Percentiles rank a stretch among this genome's conserved stretches.
Evolutionary conservation across 1,140 invertebrate genomes (phyloP).

Genomic region (Asbolus verrucosus): DNA sequence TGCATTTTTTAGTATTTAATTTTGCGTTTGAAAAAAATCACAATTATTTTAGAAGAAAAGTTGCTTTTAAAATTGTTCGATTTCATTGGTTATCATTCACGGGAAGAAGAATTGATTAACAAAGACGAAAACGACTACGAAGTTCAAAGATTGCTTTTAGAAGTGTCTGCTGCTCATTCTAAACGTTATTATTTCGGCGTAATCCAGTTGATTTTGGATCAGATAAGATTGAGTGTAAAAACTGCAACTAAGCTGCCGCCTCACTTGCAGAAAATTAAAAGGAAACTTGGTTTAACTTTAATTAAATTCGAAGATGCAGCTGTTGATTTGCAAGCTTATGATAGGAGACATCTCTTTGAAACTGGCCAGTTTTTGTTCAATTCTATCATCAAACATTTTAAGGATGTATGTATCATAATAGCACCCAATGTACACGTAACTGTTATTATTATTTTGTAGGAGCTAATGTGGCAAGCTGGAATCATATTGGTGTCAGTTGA

Average conservation of each 20-base stretch:
- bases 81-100: slow-evolving; percentile 76
- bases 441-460: slow-evolving; percentile 69
- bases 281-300: slow-evolving; percentile 86
- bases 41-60: slow-evolving; percentile 87
- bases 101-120: slow-evolving; percentile 66
- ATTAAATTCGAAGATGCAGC: slow-evolving; percentile 97
- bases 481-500: slow-evolving; percentile 96
- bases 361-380: slow-evolving; percentile 84
- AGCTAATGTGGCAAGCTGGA: slow-evolving; percentile 94
- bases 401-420: slow-evolving; percentile 77
- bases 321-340: slow-evolving; percentile 90
- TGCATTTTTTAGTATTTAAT: slow-evolving; percentile 85
- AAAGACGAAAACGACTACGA: slow-evolving; percentile 82
- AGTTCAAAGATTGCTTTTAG: slow-evolving; percentile 80
- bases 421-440: no score
- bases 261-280: slow-evolving; percentile 84
- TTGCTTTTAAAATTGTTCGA: slow-evolving; percentile 84
- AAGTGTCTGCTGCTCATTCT: slow-evolving; percentile 83
- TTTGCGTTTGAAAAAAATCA: slow-evolving; percentile 85
- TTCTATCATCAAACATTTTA: slow-evolving; percentile 84
- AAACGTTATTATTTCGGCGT: slow-evolving; percentile 92
- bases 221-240: slow-evolving; percentile 86
- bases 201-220: slow-evolving; percentile 81
- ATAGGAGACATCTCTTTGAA: slow-evolving; percentile 89
- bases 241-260: slow-evolving; percentile 83